Evolutionary conservation across 2,888 invertebrate genomes (phyloP).

Genomic region (Aleiodes testaceus): DNA sequence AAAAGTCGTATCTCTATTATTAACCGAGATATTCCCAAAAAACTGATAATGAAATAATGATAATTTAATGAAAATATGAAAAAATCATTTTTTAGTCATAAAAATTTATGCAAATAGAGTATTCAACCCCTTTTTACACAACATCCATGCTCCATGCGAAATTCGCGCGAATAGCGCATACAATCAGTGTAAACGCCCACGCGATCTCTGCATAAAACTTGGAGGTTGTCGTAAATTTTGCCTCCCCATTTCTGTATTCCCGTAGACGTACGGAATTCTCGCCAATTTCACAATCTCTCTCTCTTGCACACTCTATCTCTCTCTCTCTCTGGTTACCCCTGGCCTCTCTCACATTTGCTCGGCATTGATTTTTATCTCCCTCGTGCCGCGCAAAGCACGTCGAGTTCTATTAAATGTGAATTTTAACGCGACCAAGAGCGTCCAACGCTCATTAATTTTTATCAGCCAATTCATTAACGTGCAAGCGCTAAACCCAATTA

Average conservation of each 20-base stretch:
- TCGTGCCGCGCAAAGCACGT: conserved; percentile 16
- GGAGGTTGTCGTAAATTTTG: conserved; percentile 21
- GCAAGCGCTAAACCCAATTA: conserved; percentile 38
- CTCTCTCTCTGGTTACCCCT: not conserved
- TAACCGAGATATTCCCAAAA: too few relatives aligned
- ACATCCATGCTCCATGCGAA: not conserved
- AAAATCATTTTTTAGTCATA: too few relatives aligned
- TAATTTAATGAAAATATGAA: too few relatives aligned
- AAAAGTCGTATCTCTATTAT: too few relatives aligned
- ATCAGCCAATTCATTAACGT: conserved; percentile 41
- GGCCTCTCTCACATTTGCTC: not conserved
- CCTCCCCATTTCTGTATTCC: not conserved
- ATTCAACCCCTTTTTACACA: not conserved
- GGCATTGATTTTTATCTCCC: conserved; percentile 35
- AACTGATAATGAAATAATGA: not conserved
- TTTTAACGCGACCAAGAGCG: conserved; percentile 31
- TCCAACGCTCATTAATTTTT: conserved; percentile 41
- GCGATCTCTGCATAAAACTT: conserved; percentile 27
- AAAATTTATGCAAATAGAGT: not conserved
- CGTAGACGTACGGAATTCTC: conserved; percentile 25
- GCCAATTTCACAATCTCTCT: conserved; percentile 15
- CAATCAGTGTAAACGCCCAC: conserved; percentile 14
- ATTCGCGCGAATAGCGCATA: not conserved
- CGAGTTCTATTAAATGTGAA: conserved; percentile 34
- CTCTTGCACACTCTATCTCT: not conserved